Evolutionary conservation across 2,113 vertebrate species (phyloP), one percentile per base, ranked within the genome.

Genomic region (Hassar affinis): DNA sequence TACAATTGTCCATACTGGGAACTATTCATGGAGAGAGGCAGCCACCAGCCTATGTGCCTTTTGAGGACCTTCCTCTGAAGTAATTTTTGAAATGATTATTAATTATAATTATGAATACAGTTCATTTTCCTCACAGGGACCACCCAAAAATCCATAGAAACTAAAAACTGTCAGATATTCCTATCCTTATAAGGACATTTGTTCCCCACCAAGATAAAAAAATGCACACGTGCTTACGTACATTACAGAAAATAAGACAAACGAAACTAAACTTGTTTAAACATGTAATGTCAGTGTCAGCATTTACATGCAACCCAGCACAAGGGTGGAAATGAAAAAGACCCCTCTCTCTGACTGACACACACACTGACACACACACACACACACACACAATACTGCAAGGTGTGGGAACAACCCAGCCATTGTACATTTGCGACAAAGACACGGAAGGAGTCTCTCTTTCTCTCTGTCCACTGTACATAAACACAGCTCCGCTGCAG

Each of bases 351-450:
- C 78, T 20, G 3, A 20, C 38, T 49, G 38, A 18, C 33, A n/a
- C 35, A n/a, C 74, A 54, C 30, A 49, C 47, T 45, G 49, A 75
- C 22, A 82, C 1, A 27, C 27, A 61, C 22, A 52, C 33, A 22
- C 68, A 74, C 14, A 49, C 54, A 82, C 81, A 56, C 18, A 82
- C 1, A 25, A 78, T 84, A 57, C 62, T 33, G 61, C 62, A 78
- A 68, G 75, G 49, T 47, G 77, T 56, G 57, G 66, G 66, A 61
- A 84, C 83, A 72, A 62, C 66, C 80, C 25, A 20, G 66, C 30
- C 56, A 80, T 84, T 84, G 83, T 79, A 62, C 52, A 72, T 74
- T 74, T 61, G 71, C 52, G 68, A 79, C 66, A 84, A 84, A 84
- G 77, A 52, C 68, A 74, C 54, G 54, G 83, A 84, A 72, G 77